Evolutionary conservation across 2,888 invertebrate species (phyloP).

Genomic region (Tyria jacobaeae): DNA sequence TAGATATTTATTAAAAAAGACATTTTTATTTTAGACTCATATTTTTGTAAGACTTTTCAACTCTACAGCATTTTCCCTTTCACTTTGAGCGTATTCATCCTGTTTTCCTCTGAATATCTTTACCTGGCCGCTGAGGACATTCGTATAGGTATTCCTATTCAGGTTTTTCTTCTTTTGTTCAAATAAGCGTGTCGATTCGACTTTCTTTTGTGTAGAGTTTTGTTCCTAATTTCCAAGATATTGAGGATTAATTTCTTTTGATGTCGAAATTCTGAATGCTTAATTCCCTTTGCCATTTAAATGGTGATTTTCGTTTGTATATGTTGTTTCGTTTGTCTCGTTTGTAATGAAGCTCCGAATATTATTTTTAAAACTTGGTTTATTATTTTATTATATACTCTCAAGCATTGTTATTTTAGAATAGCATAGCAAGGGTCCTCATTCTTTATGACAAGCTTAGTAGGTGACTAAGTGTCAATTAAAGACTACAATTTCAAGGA

Average conservation of each 20-base stretch:
- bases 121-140: slow-evolving; percentile 15
- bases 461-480: too few species aligned
- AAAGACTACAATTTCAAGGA: background rate
- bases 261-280: slow-evolving; percentile 10
- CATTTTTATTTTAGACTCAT: background rate
- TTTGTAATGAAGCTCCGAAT: background rate
- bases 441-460: too few species aligned
- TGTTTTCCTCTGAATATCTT: slow-evolving; percentile 18
- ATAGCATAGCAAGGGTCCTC: background rate
- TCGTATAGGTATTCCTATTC: slow-evolving; percentile 8
- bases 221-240: slow-evolving; percentile 17
- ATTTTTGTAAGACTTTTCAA: slow-evolving; percentile 1
- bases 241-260: slow-evolving; percentile 25
- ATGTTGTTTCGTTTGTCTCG: too few species aligned
- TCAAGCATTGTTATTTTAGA: background rate
- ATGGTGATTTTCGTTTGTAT: background rate
- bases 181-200: slow-evolving; percentile 17
- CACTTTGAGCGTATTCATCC: slow-evolving; percentile 3
- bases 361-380: too few species aligned
- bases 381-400: background rate
- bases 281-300: slow-evolving; percentile 9
- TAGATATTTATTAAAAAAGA: background rate
- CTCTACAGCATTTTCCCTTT: slow-evolving; percentile 10
- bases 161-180: slow-evolving; percentile 21
- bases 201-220: slow-evolving; percentile 12